A percentile compares a stretch with the other conserved stretches of the same genome.
phyloP scores from a whole-genome alignment of 2,797 vertebrate species.

The Balearica regulorum region DNA sequence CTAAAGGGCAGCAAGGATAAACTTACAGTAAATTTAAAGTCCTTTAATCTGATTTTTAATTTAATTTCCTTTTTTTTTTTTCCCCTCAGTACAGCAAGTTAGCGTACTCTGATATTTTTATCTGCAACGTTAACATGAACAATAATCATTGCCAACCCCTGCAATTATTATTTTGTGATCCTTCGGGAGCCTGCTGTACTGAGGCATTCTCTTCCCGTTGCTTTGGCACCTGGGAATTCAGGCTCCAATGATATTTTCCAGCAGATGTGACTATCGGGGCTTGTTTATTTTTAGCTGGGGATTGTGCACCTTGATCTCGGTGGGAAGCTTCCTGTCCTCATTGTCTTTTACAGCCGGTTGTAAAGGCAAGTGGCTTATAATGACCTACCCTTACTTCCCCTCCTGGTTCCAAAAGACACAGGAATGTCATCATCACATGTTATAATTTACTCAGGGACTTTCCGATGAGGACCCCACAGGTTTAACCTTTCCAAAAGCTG shows the following conservation, averaged over 20 bases:
- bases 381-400: conserved; percentile 63
- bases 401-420: conserved; percentile 66
- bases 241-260: conserved; percentile 59
- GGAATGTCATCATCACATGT: conserved; percentile 70
- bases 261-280: conserved; percentile 63
- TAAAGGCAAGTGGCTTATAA: conserved; percentile 73
- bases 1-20: neutral
- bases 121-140: neutral
- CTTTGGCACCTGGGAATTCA: conserved; percentile 65
- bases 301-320: conserved; percentile 71
- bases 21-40: neutral
- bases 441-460: conserved; percentile 68
- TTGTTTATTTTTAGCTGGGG: conserved; percentile 69
- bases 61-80: neutral
- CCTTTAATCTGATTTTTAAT: neutral
- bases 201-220: conserved; percentile 48
- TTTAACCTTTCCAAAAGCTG: conserved; percentile 67
- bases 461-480: conserved; percentile 65
- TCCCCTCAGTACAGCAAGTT: neutral
- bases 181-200: neutral
- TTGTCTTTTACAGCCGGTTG: conserved; percentile 71
- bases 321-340: conserved; percentile 74
- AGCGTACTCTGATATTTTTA: neutral
- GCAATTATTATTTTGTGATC: conserved; percentile 27
- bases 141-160: neutral